phyloP scores from a whole-genome alignment of 1,140 invertebrate genomes.

The Ips typographus region DNA sequence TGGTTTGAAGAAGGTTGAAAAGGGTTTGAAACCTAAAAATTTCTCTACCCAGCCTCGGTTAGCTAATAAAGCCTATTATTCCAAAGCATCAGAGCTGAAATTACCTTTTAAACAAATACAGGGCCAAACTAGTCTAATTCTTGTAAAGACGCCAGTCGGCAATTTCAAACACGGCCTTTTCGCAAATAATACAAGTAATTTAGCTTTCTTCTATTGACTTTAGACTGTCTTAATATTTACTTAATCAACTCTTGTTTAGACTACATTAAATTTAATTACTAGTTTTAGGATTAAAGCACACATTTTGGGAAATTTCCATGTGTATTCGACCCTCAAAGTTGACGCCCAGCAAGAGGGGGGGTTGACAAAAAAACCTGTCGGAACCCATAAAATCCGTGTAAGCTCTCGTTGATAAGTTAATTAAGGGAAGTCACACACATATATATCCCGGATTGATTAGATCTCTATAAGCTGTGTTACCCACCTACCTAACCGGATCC shows the following conservation, averaged over 20 bases:
- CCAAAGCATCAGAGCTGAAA: not conserved
- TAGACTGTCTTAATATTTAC: constrained; percentile 39
- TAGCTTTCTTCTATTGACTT: constrained; percentile 37
- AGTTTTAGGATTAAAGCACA: constrained; percentile 39
- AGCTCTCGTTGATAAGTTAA: too few relatives aligned
- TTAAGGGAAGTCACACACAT: too few relatives aligned
- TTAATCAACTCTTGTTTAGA: constrained; percentile 43
- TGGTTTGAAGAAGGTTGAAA: too few relatives aligned
- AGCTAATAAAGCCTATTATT: not conserved
- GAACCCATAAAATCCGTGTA: too few relatives aligned
- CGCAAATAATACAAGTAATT: constrained; percentile 36
- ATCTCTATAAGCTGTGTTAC: too few relatives aligned
- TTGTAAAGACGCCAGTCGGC: constrained; percentile 1
- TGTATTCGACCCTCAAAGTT: constrained; percentile 19
- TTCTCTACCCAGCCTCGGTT: too few relatives aligned
- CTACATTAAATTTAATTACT: constrained; percentile 44
- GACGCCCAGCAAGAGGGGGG: too few relatives aligned
- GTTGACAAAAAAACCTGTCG: too few relatives aligned
- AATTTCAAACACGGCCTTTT: constrained; percentile 26
- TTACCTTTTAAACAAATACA: constrained; percentile 13
- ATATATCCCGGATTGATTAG: too few relatives aligned
- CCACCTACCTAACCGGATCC: too few relatives aligned
- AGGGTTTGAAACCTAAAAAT: too few relatives aligned
- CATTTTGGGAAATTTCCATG: constrained; percentile 28
- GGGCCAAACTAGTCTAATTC: constrained; percentile 9